A percentile compares a stretch with the other conserved stretches of the same genome.
Conservation (phyloP, 2,888 invertebrate species). For the Syritta pipiens region DNA sequence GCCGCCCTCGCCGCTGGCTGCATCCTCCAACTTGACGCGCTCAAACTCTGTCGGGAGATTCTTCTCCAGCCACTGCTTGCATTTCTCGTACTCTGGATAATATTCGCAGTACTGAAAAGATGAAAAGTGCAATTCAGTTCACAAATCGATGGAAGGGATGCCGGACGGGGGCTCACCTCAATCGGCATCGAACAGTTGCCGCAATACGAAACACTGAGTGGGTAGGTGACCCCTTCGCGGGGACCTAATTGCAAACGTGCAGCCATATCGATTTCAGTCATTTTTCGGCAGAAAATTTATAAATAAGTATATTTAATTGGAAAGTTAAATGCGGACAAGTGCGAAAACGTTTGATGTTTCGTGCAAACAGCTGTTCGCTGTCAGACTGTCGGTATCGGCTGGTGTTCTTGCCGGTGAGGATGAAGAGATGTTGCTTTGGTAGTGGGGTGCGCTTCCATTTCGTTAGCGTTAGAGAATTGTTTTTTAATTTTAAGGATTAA, state of each 20-base stretch:
- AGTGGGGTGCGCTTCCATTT: too few relatives aligned
- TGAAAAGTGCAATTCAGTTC: conserved; percentile 25
- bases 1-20: conserved; percentile 85
- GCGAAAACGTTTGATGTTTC: conserved; percentile 34
- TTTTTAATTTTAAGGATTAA: too few relatives aligned
- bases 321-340: not conserved
- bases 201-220: conserved; percentile 91
- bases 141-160: conserved; percentile 5
- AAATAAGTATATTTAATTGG: not conserved
- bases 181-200: conserved; percentile 97
- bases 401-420: accelerated
- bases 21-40: conserved; percentile 84
- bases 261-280: conserved; percentile 83
- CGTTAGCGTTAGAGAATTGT: too few relatives aligned
- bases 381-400: not conserved
- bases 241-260: conserved; percentile 83
- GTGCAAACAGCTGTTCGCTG: conserved; percentile 19
- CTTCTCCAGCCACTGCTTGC: conserved; percentile 97
- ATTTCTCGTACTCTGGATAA: conserved; percentile 98
- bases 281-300: conserved; percentile 74
- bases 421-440: not conserved
- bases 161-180: conserved; percentile 81
- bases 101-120: conserved; percentile 94
- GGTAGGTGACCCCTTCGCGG: conserved; percentile 88
- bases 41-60: conserved; percentile 96